phyloP scores from a whole-genome alignment of 2,797 vertebrate genomes.

The Simalia tracyae region DNA sequence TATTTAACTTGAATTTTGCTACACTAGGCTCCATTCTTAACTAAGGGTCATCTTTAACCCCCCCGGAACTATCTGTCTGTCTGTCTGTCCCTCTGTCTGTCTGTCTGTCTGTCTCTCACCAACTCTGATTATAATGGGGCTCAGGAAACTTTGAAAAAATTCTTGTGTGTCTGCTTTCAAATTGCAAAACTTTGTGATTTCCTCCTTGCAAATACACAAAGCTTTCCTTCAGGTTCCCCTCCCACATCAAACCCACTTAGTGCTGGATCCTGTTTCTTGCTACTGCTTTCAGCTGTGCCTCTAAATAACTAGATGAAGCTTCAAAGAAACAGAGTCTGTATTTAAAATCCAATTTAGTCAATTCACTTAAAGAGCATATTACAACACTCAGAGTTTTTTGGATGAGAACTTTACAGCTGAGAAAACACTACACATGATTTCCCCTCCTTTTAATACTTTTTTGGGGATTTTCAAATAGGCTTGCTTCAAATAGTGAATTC shows the following conservation, averaged over 20 bases:
- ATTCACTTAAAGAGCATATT: background rate
- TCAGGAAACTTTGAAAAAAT: background rate
- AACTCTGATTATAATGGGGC: background rate
- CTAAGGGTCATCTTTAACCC: too few species aligned
- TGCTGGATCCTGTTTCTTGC: background rate
- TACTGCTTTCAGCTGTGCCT: background rate
- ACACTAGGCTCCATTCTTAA: too few species aligned
- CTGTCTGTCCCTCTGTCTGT: background rate
- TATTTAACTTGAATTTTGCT: too few species aligned
- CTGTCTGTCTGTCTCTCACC: background rate
- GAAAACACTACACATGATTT: constrained; percentile 22
- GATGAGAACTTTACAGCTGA: background rate
- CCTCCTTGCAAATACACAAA: background rate
- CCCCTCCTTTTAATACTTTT: constrained; percentile 34
- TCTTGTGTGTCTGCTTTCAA: background rate
- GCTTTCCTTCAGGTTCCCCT: background rate
- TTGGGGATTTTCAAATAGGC: constrained; percentile 5
- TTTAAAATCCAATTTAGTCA: constrained; percentile 16
- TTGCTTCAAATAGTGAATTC: constrained; percentile 31
- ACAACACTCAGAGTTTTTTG: constrained; percentile 35
- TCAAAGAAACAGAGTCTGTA: constrained; percentile 18
- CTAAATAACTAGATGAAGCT: background rate
- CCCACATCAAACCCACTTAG: background rate
- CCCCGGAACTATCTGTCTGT: background rate
- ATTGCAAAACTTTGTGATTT: background rate